These are phyloP conservation scores for Xyrauchen texanus DNA, from an alignment of 2,113 vertebrate species.

Conservation along the genomic window DNA sequence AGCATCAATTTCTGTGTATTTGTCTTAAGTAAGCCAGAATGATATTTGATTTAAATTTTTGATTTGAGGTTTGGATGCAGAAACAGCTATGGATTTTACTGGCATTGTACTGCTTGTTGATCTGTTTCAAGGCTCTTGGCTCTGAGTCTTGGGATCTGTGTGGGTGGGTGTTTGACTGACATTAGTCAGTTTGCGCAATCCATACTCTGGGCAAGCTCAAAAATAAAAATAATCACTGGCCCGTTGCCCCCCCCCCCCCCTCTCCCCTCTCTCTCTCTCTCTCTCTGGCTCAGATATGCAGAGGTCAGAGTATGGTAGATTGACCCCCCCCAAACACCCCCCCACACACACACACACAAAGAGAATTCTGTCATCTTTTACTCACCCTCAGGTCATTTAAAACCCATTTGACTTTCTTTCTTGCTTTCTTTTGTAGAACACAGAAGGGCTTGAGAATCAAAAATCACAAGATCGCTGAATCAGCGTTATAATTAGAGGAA, in stretches of 20 bases:
- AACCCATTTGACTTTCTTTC: background rate
- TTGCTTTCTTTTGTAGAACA: background rate
- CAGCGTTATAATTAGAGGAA: background rate
- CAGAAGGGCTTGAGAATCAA: background rate
- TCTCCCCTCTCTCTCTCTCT: background rate
- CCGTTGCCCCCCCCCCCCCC: background rate
- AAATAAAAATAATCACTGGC: constrained; percentile 12
- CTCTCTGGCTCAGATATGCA: constrained; percentile 1
- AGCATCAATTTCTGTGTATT: too few relatives aligned
- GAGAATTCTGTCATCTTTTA: background rate
- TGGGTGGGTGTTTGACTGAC: constrained; percentile 16
- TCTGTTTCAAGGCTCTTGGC: background rate
- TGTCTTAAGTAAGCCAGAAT: too few relatives aligned
- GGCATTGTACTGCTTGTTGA: background rate
- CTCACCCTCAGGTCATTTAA: too few relatives aligned
- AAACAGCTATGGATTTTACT: background rate
- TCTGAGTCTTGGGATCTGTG: background rate
- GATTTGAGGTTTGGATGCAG: too few relatives aligned
- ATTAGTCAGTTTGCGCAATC: background rate
- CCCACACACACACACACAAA: too few relatives aligned
- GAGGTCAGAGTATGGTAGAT: background rate
- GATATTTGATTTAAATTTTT: too few relatives aligned
- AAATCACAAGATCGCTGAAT: background rate
- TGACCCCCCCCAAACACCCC: too few relatives aligned
- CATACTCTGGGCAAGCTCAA: background rate